phyloP scores from a whole-genome alignment of 2,113 vertebrate genomes.

The Osmerus mordax region DNA sequence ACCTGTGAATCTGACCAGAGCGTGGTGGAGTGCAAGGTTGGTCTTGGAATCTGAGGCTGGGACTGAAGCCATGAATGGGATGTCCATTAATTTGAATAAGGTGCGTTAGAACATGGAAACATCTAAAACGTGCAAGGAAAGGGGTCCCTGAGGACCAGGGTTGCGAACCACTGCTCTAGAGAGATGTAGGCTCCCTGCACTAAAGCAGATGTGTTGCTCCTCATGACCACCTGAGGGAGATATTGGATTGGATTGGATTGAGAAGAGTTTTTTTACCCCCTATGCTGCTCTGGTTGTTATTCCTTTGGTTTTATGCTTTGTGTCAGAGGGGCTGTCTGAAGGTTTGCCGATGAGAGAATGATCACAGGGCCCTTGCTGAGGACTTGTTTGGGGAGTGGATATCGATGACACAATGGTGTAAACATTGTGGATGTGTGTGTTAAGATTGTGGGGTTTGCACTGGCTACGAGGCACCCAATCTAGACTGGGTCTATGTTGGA shows the following conservation, averaged over 20 bases:
- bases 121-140: too few species aligned
- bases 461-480: conserved; percentile 3
- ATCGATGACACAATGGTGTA: conserved; percentile 62
- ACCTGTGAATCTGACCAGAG: conserved; percentile 98
- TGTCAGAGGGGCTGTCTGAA: conserved; percentile 62
- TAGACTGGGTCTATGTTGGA: background rate
- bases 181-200: too few species aligned
- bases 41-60: conserved; percentile 6
- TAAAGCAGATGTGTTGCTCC: background rate
- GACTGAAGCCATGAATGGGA: background rate
- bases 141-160: too few species aligned
- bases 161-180: too few species aligned
- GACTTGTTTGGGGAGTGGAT: conserved; percentile 58
- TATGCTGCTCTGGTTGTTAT: conserved; percentile 33
- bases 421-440: conserved; percentile 56
- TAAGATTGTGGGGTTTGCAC: conserved; percentile 14
- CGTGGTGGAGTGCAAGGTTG: conserved; percentile 94
- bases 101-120: background rate
- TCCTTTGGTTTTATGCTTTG: conserved; percentile 68
- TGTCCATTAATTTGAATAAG: too few species aligned
- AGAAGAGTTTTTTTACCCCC: conserved; percentile 22
- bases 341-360: conserved; percentile 64
- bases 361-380: conserved; percentile 64
- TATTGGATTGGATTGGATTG: conserved; percentile 58
- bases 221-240: conserved; percentile 64